Evolutionary conservation across 2,888 invertebrate species (phyloP).

Genomic region (Lepidochitona cinerea): DNA sequence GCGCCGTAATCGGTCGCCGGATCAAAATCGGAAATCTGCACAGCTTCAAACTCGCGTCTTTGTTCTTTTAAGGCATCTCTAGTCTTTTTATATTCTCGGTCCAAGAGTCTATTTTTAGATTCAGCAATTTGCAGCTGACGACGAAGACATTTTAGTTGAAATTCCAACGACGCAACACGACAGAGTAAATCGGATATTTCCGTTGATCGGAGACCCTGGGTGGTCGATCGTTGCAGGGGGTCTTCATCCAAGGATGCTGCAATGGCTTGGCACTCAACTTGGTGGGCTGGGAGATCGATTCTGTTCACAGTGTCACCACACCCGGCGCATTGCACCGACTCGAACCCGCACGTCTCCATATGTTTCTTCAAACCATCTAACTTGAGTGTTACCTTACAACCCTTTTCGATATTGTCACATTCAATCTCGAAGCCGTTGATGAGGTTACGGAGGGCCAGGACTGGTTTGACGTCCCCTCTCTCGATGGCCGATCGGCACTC

Average conservation of each 20-base stretch:
- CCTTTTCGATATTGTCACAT: slow-evolving; percentile 51
- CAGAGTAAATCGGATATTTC: slow-evolving; percentile 50
- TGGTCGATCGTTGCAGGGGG: not conserved
- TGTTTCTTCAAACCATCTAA: slow-evolving; percentile 53
- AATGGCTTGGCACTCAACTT: slow-evolving; percentile 58
- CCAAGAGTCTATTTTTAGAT: slow-evolving; percentile 52
- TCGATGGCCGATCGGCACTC: slow-evolving; percentile 53
- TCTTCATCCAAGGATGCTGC: slow-evolving; percentile 72
- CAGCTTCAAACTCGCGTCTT: slow-evolving; percentile 41
- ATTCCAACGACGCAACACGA: slow-evolving; percentile 57
- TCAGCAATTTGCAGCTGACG: slow-evolving; percentile 60
- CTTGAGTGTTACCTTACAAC: slow-evolving; percentile 53
- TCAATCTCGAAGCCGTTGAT: slow-evolving; percentile 56
- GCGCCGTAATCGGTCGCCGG: slow-evolving; percentile 59
- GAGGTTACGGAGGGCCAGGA: slow-evolving; percentile 60
- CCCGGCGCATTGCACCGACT: slow-evolving; percentile 59
- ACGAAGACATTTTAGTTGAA: slow-evolving; percentile 51
- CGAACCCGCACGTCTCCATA: slow-evolving; percentile 47
- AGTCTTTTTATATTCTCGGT: slow-evolving; percentile 51
- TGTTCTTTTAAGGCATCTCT: slow-evolving; percentile 53
- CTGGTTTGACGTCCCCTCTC: slow-evolving; percentile 46
- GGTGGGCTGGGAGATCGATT: slow-evolving; percentile 56
- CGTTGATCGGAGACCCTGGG: slow-evolving; percentile 4
- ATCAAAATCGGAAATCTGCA: slow-evolving; percentile 51
- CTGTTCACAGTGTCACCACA: slow-evolving; percentile 51